These are phyloP conservation scores for Bombus waltoni DNA, from an alignment of 1,140 invertebrate species.

Conservation along the genomic window DNA sequence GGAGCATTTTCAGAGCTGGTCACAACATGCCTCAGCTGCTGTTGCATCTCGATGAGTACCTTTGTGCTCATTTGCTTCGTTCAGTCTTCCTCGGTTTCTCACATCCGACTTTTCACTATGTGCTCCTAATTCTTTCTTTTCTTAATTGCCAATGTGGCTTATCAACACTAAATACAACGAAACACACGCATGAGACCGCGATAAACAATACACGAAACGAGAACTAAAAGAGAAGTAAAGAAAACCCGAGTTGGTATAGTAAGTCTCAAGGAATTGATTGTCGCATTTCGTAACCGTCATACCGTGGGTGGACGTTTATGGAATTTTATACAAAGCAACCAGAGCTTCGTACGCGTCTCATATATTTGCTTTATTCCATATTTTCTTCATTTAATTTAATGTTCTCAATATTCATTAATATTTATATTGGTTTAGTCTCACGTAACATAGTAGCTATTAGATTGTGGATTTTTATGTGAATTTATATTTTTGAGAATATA, in stretches of 20 bases:
- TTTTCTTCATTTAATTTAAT: not conserved
- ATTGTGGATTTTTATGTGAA: too few relatives aligned
- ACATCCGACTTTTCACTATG: constrained; percentile 23
- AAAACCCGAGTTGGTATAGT: not conserved
- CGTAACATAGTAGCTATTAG: not conserved
- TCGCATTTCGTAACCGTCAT: not conserved
- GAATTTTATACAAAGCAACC: not conserved
- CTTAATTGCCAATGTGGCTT: not conserved
- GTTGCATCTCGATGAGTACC: constrained; percentile 48
- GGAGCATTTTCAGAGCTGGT: constrained; percentile 7
- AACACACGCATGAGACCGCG: not conserved
- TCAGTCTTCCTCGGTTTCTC: not conserved
- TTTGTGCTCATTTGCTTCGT: constrained; percentile 35
- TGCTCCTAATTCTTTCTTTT: not conserved
- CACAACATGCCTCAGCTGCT: constrained; percentile 15
- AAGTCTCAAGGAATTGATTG: not conserved
- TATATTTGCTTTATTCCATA: not conserved
- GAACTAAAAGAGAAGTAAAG: not conserved
- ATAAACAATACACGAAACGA: not conserved
- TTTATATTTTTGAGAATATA: too few relatives aligned
- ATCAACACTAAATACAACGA: constrained; percentile 31
- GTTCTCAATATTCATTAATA: not conserved
- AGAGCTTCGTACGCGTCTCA: not conserved
- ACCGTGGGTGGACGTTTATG: not conserved
- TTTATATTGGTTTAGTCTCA: not conserved